Percentiles rank a stretch among this genome's conserved stretches.
Conservation (phyloP, 2,113 vertebrate species). For the Cygnus atratus region DNA sequence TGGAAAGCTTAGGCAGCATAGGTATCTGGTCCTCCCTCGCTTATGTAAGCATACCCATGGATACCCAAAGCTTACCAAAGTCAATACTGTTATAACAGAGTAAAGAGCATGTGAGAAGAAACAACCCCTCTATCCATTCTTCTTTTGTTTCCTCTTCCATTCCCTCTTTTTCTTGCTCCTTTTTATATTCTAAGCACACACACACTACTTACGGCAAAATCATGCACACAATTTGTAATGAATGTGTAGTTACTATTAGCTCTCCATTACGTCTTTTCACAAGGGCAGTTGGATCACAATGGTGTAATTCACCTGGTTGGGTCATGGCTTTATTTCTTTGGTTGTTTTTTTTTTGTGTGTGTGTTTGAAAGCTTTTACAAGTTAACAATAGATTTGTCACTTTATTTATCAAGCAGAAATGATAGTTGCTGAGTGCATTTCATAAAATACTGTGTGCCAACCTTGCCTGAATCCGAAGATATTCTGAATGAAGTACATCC, state of each 20-base stretch:
- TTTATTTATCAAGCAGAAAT: background rate
- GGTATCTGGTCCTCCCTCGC: background rate
- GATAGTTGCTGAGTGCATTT: background rate
- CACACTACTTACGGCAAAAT: background rate
- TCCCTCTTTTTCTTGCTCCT: background rate
- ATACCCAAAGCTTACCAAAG: fast-evolving
- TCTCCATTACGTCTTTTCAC: background rate
- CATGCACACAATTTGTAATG: background rate
- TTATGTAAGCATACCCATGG: background rate
- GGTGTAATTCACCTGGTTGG: background rate
- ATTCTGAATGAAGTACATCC: background rate
- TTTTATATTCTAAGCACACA: background rate
- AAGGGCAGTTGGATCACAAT: background rate
- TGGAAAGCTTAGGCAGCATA: background rate
- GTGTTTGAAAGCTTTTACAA: background rate
- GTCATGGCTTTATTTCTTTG: background rate
- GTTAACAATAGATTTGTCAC: background rate
- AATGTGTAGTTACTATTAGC: background rate
- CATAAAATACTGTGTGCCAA: background rate
- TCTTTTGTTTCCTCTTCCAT: background rate
- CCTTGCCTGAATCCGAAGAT: background rate
- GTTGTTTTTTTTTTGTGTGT: background rate
- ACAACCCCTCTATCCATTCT: background rate
- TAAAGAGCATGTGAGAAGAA: background rate
- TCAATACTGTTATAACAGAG: background rate